Evolutionary conservation across 2,113 vertebrate species (phyloP), one percentile per base, ranked within the genome.

Genomic region (Astur gentilis): DNA sequence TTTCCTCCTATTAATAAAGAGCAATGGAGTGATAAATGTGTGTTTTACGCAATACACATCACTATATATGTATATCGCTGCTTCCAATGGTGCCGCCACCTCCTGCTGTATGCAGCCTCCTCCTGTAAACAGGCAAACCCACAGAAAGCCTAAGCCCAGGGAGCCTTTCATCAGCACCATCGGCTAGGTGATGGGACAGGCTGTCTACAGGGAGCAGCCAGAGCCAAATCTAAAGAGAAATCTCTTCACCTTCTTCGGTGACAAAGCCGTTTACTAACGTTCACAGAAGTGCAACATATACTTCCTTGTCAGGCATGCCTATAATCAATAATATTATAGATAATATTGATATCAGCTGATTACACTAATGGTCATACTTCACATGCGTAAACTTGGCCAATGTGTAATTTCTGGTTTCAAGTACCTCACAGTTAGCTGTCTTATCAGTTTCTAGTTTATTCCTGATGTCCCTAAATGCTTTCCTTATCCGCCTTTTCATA

Each of bases 1-100:
- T 94, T 96, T 86, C 92, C 72, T 95, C 82, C 95, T 95, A 91
- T 96, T 95, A 97, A 93, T 96, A 94, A 97, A 97, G 84, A 70
- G 91, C 92, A 96, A 94, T 93, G 91, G 93, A 92, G 85, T 95
- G 94, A 95, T 94, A 95, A 96, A 97, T 94, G 89, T 83, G 70
- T 80, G 3, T 86, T 95, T 91, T 97, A 87, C 3, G 0, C 73
- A 87, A 45, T 62, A 66, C 73, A 82, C 84, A 80, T 78, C 78
- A 76, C 49, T 88, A 19, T 88, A 52, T 64, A 18, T 40, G 73
- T 57, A 65, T 71, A 77, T 42, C 42, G 54, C n/a, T 90, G 58
- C 44, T 96, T 95, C 49, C 70, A 87, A 18, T 3, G 3, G 22
- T 22, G 44, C 61, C 76, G 57, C 29, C 73, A 76, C 26, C 16